These are phyloP conservation scores for Aurelia sp. DNA, from an alignment of 30 jellyfish, hydroid and myxozoan species.

Conservation along the genomic window DNA sequence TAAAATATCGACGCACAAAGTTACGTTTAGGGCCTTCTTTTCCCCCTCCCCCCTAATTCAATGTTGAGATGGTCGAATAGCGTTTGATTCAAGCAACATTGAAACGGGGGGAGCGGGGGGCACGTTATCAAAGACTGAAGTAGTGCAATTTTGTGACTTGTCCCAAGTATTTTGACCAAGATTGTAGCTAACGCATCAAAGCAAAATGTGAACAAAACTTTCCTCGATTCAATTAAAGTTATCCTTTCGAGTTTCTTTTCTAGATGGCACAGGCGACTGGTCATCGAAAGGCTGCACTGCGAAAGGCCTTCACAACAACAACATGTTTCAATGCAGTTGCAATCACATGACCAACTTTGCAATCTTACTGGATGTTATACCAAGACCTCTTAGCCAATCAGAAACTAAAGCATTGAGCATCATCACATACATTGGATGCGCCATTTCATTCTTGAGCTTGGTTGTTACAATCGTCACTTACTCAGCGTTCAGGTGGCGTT, in stretches of 20 bases:
- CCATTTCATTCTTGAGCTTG: slow-evolving; percentile 22
- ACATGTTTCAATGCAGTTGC: slow-evolving; percentile 45
- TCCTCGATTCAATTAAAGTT: too few relatives aligned
- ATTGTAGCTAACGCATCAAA: too few relatives aligned
- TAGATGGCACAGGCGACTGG: slow-evolving; percentile 45
- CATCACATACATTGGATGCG: slow-evolving; percentile 38
- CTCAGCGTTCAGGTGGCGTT: slow-evolving; percentile 11
- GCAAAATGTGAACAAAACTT: too few relatives aligned
- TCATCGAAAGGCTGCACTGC: slow-evolving; percentile 30
- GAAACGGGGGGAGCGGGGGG: too few relatives aligned
- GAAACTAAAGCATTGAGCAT: slow-evolving; percentile 15
- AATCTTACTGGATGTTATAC: slow-evolving; percentile 30
- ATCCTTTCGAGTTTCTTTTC: background rate
- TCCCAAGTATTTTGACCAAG: too few relatives aligned
- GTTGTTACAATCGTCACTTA: background rate
- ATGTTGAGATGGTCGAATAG: too few relatives aligned
- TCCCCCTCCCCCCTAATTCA: too few relatives aligned
- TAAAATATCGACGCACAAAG: too few relatives aligned
- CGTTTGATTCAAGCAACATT: too few relatives aligned
- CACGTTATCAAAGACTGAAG: too few relatives aligned
- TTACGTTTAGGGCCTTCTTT: too few relatives aligned
- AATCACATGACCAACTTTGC: slow-evolving; percentile 62
- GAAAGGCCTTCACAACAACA: slow-evolving; percentile 18
- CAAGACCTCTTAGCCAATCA: slow-evolving; percentile 14
- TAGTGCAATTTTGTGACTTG: too few relatives aligned